These are phyloP conservation scores for Campoletis raptor DNA, from an alignment of 2,888 invertebrate genomes.

Conservation along the genomic window DNA sequence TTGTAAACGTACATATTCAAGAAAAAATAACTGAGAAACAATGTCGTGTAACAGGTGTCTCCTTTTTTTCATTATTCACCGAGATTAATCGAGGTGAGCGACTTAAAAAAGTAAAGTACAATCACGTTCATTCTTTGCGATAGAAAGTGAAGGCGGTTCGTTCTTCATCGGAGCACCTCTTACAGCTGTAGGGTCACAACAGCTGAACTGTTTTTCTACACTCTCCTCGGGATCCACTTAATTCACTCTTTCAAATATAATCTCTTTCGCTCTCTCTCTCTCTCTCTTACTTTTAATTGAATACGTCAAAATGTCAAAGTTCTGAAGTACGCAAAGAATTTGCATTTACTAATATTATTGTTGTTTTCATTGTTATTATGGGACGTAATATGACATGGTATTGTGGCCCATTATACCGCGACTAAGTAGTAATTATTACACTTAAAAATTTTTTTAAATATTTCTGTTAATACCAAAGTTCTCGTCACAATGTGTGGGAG, in stretches of 20 bases:
- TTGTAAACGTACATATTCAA: background rate
- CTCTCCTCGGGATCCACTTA: slow-evolving; percentile 30
- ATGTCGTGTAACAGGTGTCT: slow-evolving; percentile 43
- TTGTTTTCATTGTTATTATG: slow-evolving; percentile 22
- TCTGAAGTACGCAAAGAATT: slow-evolving; percentile 32
- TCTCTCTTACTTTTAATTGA: slow-evolving; percentile 40
- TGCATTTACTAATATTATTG: background rate
- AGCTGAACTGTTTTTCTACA: slow-evolving; percentile 42
- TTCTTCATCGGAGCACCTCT: slow-evolving; percentile 40
- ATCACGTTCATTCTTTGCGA: slow-evolving; percentile 52
- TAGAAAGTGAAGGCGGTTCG: slow-evolving; percentile 61
- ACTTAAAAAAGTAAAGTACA: slow-evolving; percentile 30
- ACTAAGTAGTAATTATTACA: background rate
- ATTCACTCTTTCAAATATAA: slow-evolving; percentile 22
- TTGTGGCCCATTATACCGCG: background rate
- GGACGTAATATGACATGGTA: background rate
- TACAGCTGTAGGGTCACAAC: slow-evolving; percentile 40
- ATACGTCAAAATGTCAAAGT: slow-evolving; percentile 51
- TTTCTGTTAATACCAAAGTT: background rate
- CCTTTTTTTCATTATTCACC: slow-evolving; percentile 30
- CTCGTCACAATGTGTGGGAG: slow-evolving; percentile 37
- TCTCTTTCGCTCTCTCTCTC: slow-evolving; percentile 3
- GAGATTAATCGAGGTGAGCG: slow-evolving; percentile 47
- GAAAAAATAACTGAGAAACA: background rate
- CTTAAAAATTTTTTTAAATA: slow-evolving; percentile 2